Percentiles rank a stretch among this genome's conserved stretches.
Conservation (phyloP, 2,797 vertebrate species). For the Dendrocincla tyrannina region DNA sequence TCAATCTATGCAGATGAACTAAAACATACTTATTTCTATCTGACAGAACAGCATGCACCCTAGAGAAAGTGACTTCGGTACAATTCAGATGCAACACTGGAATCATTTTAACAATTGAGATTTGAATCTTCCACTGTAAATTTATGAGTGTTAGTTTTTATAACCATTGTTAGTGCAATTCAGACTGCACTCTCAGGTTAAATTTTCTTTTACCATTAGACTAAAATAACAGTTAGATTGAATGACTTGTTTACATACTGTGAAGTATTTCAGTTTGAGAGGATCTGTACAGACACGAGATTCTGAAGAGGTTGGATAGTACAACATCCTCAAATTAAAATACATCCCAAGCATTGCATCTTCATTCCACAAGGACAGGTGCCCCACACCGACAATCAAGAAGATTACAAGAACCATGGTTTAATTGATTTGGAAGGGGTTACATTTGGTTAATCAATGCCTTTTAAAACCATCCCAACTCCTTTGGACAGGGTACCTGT, state of each 20-base stretch:
- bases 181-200: not conserved
- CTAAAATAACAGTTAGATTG: not conserved
- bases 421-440: constrained; percentile 65
- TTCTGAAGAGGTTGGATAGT: not conserved
- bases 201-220: not conserved
- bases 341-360: constrained; percentile 76
- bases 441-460: constrained; percentile 72
- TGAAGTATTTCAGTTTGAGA: not conserved
- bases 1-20: constrained; percentile 35
- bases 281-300: not conserved
- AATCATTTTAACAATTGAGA: constrained; percentile 60
- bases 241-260: not conserved
- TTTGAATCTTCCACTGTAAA: not conserved
- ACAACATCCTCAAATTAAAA: not conserved
- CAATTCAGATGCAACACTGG: constrained; percentile 74
- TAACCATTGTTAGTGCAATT: not conserved
- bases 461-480: constrained; percentile 72
- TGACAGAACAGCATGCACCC: constrained; percentile 66
- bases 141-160: not conserved
- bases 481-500: constrained; percentile 88
- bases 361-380: constrained; percentile 67
- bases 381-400: constrained; percentile 71
- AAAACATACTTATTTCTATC: constrained; percentile 53
- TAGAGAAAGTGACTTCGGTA: not conserved
- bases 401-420: constrained; percentile 68